Evolutionary conservation across 2,888 invertebrate genomes (phyloP), one percentile per base, ranked within the genome.

Genomic region (Heliconius erato): DNA sequence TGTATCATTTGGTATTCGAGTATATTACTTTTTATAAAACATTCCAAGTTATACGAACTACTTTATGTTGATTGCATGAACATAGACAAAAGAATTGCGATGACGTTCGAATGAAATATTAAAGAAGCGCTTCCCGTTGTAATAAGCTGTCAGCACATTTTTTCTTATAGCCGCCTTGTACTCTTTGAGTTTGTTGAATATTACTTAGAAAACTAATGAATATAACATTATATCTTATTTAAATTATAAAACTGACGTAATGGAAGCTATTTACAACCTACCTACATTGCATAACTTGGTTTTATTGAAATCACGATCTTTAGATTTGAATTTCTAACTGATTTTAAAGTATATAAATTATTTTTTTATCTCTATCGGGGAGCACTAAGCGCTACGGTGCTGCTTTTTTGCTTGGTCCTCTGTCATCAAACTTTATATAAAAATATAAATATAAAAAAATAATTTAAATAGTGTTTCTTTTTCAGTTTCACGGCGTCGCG

Each of bases 101-200:
- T 74, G 76, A 76, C 76, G 63, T 76, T 76, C 35, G 76, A 76
- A 76, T 76, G 76, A 76, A 63, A 76, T 76, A 76, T 76, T 76
- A 76, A 63, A 76, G 76, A 63, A 76, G 76, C 76, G 63, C 40
- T 76, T 63, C 35, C 76, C 76, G 76, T n/a, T 76, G 63, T 76
- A 76, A 76, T 76, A 76, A 76, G 76, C 63, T 76, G 76, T 63
- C 76, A 76, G 76, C 76, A 76, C 76, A 63, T 76, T 76, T 76
- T n/a, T 76, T 76, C 63, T 76, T 63, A 76, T 76, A 76, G 7
- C 35, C 76, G 63, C 76, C 32, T 32, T 32, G n/a, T 59, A 59
- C 54, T 32, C 32, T 76, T 63, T 63, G 76, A 63, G 40, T n/a
- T 26, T 16, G 76, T 76, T 63, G n/a, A 26, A 76, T 63, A 76